Evolutionary conservation across 2,113 vertebrate species (phyloP).

Genomic region (Cichladusa arquata): DNA sequence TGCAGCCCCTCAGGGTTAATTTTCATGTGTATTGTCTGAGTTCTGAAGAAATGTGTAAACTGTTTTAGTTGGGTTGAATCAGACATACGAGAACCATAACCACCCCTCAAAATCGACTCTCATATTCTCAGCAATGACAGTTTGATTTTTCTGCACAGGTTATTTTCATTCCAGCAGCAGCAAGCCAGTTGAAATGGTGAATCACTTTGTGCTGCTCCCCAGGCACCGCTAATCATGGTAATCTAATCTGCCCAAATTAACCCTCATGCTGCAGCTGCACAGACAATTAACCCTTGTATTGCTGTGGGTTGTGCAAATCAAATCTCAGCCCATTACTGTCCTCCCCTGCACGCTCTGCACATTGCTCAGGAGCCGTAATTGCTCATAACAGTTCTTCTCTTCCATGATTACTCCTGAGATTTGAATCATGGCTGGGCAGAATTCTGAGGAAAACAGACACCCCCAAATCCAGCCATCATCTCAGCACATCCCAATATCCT

Average conservation of each 20-base stretch:
- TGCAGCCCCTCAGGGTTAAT: not conserved
- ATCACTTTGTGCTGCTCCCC: not conserved
- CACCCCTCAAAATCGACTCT: not conserved
- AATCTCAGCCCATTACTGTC: not conserved
- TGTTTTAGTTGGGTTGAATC: not conserved
- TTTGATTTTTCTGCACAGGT: not conserved
- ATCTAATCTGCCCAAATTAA: constrained; percentile 34
- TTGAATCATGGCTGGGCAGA: not conserved
- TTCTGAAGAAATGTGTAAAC: not conserved
- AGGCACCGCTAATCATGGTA: not conserved
- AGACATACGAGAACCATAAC: not conserved
- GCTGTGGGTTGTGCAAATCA: not conserved
- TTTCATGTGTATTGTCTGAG: not conserved
- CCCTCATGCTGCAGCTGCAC: not conserved
- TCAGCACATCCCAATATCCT: not conserved
- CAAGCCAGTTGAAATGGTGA: not conserved
- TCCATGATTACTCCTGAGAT: not conserved
- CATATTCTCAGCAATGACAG: not conserved
- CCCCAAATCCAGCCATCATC: not conserved
- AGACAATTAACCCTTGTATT: constrained; percentile 23
- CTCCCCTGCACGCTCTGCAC: not conserved
- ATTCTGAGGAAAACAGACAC: not conserved
- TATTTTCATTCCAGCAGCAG: not conserved
- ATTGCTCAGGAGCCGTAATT: not conserved
- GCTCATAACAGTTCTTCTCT: not conserved